Evolutionary conservation across 2,888 invertebrate genomes (phyloP).

Genomic region (Rhodophaea formosa): DNA sequence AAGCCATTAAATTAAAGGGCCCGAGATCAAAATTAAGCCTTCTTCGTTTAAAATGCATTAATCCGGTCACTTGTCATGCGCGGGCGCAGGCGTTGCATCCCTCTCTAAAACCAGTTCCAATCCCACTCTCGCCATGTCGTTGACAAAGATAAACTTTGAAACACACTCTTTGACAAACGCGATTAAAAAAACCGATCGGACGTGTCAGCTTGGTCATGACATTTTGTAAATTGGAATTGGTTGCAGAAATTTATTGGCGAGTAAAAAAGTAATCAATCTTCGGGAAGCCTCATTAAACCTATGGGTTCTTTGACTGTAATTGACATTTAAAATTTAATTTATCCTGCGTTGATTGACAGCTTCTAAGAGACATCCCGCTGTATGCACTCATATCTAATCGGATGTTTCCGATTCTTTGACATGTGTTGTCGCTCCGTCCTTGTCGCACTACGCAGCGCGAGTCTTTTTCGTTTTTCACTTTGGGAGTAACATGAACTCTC

Average conservation of each 20-base stretch:
- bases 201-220: conserved; percentile 54
- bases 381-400: conserved; percentile 32
- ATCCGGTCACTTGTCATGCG: conserved; percentile 78
- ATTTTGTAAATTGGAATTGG: conserved; percentile 57
- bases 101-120: conserved; percentile 72
- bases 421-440: conserved; percentile 46
- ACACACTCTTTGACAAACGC: conserved; percentile 50
- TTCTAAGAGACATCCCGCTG: conserved; percentile 31
- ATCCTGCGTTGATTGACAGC: conserved; percentile 27
- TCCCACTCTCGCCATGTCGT: conserved; percentile 52
- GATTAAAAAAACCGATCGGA: conserved; percentile 39
- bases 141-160: conserved; percentile 63
- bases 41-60: conserved; percentile 80
- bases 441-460: conserved; percentile 44
- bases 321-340: conserved; percentile 31
- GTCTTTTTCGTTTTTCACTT: conserved; percentile 59
- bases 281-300: conserved; percentile 38
- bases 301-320: conserved; percentile 34
- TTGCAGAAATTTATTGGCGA: conserved; percentile 39
- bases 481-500: conserved; percentile 74
- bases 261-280: conserved; percentile 47
- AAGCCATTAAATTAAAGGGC: conserved; percentile 69
- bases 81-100: conserved; percentile 56
- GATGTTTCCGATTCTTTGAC: conserved; percentile 44
- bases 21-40: conserved; percentile 76